Evolutionary conservation across 2,888 invertebrate genomes (phyloP).

Genomic region (Drosophila stalkeri): DNA sequence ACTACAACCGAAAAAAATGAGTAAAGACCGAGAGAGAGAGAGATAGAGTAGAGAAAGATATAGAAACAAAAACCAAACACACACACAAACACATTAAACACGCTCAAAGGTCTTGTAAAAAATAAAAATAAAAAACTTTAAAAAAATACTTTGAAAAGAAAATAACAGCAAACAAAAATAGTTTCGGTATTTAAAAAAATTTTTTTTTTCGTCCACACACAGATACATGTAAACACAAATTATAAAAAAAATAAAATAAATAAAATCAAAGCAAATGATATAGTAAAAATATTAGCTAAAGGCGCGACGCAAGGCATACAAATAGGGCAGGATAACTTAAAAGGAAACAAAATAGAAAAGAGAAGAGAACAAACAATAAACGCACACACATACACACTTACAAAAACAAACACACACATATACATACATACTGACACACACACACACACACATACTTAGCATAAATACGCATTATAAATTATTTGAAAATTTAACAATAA

Average conservation of each 20-base stretch:
- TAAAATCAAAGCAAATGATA: constrained; percentile 43
- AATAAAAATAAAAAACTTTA: constrained; percentile 31
- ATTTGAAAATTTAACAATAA: constrained; percentile 18
- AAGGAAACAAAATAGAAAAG: background rate
- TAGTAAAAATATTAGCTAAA: constrained; percentile 61
- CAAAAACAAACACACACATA: constrained; percentile 14
- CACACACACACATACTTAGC: constrained; percentile 38
- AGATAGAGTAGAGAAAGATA: background rate
- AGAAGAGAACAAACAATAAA: constrained; percentile 9
- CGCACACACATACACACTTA: constrained; percentile 12
- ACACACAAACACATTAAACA: constrained; percentile 37
- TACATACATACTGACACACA: constrained; percentile 2
- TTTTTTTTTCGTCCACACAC: constrained; percentile 6
- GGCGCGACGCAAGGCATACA: constrained; percentile 33
- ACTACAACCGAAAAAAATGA: constrained; percentile 8
- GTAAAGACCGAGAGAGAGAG: constrained; percentile 10
- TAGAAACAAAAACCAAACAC: constrained; percentile 22
- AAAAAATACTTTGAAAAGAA: constrained; percentile 5
- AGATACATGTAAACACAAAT: constrained; percentile 31
- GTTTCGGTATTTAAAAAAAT: background rate
- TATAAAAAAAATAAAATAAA: constrained; percentile 65
- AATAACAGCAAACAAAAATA: constrained; percentile 11
- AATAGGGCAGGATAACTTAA: constrained; percentile 41
- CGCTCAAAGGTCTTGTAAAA: constrained; percentile 66
- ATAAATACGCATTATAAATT: constrained; percentile 36